Base-by-base conservation (phyloP, 2,113 vertebrate species). In the Actinemys pallida region DNA sequence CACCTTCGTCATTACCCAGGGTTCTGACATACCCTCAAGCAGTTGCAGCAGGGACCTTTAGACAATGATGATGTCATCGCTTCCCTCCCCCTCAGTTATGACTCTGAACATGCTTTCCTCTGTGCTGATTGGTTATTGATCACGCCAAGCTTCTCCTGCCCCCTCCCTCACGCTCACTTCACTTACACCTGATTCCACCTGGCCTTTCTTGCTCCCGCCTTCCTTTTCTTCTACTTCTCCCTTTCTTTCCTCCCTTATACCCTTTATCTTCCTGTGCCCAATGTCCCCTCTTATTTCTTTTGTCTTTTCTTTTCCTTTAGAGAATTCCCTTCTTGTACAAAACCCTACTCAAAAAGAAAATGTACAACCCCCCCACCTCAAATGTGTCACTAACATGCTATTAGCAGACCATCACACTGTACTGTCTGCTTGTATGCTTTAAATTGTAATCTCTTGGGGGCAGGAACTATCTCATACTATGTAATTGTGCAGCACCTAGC, bases 171-270 rank as follows among this genome's bases (percentile, higher is more conserved):
- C 10, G 47, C 6, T 62, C 84, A 90, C 49, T 56, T 25, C 62
- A 87, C 42, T 76, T 54, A 35, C 72, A 52, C 49, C 84, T 89
- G 17, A 8, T 5, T 92, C 57, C 87, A 96, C 94, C 81, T 91
- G 80, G 54, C 93, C 49, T 39, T 95, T 93, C 72, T 35, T 25
- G 2, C 13, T 86, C 69, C 27, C 81, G 56, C 35, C 24, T 10
- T 24, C 39, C 84, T 84, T 39, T 75, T 57, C 16, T 57, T 57
- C 24, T 11, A 27, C 25, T 12, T 57, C 25, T 27, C 42, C 10
- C 17, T 25, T 86, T 10, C 19, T 69, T 14, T 13, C 42, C 12
- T 86, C 92, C 27, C 59, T 83, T 78, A 52, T 79, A 76, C 84
- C 86, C 62, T 72, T 42, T 47, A 53, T 90, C 95, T 90, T 92